Conservation (phyloP, 1,140 invertebrate genomes). For the Gryon sp. region DNA sequence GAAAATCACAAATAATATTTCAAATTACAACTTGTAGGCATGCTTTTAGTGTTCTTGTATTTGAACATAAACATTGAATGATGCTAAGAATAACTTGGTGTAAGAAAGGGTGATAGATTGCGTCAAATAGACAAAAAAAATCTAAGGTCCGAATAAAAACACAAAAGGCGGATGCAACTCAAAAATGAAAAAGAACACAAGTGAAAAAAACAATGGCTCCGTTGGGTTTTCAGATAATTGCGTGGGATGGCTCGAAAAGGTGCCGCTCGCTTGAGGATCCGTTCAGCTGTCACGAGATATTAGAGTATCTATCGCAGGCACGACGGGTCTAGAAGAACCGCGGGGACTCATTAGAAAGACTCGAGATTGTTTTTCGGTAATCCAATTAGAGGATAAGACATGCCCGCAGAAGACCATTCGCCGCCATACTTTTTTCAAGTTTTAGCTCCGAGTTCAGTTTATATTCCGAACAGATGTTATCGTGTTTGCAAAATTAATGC, state of each 20-base stretch:
- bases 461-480: slow-evolving; percentile 50
- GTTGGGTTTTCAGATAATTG: slow-evolving; percentile 73
- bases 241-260: slow-evolving; percentile 72
- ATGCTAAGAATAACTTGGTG: slow-evolving; percentile 14
- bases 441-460: slow-evolving; percentile 37
- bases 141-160: slow-evolving; percentile 8
- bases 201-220: slow-evolving; percentile 67
- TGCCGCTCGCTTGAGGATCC: slow-evolving; percentile 65
- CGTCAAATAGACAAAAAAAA: slow-evolving; percentile 17
- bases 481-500: slow-evolving; percentile 42
- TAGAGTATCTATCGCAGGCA: slow-evolving; percentile 70
- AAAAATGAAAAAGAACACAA: slow-evolving; percentile 30
- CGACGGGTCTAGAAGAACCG: slow-evolving; percentile 54
- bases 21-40: too few relatives aligned
- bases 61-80: too few relatives aligned
- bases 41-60: too few relatives aligned
- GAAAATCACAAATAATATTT: too few relatives aligned
- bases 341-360: slow-evolving; percentile 69
- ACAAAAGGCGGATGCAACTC: slow-evolving; percentile 30
- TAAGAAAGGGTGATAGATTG: slow-evolving; percentile 8
- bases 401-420: slow-evolving; percentile 29
- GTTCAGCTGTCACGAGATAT: slow-evolving; percentile 72
- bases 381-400: slow-evolving; percentile 72
- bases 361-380: slow-evolving; percentile 72
- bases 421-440: slow-evolving; percentile 38